Evolutionary conservation across 1,140 invertebrate genomes (phyloP).

Genomic region (Aphidius ervi): DNA sequence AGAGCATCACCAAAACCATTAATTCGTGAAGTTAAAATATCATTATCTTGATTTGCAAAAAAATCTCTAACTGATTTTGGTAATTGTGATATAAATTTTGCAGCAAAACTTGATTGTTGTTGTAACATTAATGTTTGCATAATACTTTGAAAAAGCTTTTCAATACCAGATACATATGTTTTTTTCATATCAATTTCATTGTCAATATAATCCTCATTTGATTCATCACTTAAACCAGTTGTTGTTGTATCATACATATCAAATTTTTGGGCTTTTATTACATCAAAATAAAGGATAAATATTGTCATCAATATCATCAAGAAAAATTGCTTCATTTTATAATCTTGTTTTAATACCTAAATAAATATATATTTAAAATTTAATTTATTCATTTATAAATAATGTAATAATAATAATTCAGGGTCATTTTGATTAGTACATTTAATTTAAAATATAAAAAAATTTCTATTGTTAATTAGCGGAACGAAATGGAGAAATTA

Average conservation of each 20-base stretch:
- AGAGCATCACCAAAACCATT: slow-evolving; percentile 46
- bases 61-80: not conserved
- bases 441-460: too few species aligned
- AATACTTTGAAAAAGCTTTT: slow-evolving; percentile 12
- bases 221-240: not conserved
- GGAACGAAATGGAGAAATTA: too few species aligned
- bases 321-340: too few species aligned
- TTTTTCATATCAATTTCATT: slow-evolving; percentile 15
- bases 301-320: too few species aligned
- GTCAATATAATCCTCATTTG: slow-evolving; percentile 7
- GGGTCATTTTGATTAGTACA: too few species aligned
- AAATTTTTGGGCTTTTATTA: not conserved
- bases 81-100: not conserved
- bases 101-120: not conserved
- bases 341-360: too few species aligned
- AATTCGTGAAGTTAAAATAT: slow-evolving; percentile 31
- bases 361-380: too few species aligned
- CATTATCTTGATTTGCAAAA: slow-evolving; percentile 2
- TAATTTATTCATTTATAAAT: too few species aligned
- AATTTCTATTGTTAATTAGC: too few species aligned
- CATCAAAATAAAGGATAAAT: too few species aligned
- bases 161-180: slow-evolving; percentile 14
- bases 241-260: not conserved
- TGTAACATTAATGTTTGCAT: not conserved
- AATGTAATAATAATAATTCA: too few species aligned